phyloP scores from a whole-genome alignment of 2,797 vertebrate species.

The Diplodus sargus region DNA sequence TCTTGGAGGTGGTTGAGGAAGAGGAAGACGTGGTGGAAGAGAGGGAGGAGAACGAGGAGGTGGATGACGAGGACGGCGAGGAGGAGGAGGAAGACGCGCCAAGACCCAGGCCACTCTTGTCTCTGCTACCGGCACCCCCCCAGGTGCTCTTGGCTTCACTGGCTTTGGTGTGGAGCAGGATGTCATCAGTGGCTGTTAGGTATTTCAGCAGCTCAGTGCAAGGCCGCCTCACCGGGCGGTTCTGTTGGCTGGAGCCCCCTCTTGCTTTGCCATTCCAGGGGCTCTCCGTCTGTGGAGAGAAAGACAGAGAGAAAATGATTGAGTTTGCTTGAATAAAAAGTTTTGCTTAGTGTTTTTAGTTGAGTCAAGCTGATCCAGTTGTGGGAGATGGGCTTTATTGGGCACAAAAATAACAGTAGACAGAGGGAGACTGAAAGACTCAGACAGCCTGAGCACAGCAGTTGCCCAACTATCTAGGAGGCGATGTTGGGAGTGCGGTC shows the following conservation, averaged over 20 bases:
- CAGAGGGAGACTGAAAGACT: slow-evolving; percentile 43
- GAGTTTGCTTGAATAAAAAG: slow-evolving; percentile 45
- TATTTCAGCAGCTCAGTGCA: slow-evolving; percentile 99
- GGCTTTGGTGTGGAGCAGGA: slow-evolving; percentile 94
- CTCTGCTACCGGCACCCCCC: slow-evolving; percentile 86
- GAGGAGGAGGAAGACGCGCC: slow-evolving; percentile 83
- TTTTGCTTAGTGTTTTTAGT: slow-evolving; percentile 20
- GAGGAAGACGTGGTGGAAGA: slow-evolving; percentile 83
- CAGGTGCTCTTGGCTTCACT: slow-evolving; percentile 84
- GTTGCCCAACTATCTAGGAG: slow-evolving; percentile 74
- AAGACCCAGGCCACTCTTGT: slow-evolving; percentile 88
- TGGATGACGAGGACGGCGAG: slow-evolving; percentile 85
- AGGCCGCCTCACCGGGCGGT: slow-evolving; percentile 95
- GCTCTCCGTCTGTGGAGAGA: slow-evolving; percentile 90
- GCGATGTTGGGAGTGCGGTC: slow-evolving; percentile 70
- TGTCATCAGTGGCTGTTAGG: slow-evolving; percentile 97
- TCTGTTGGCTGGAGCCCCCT: slow-evolving; percentile 94
- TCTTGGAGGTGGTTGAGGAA: slow-evolving; percentile 92
- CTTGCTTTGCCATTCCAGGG: slow-evolving; percentile 96
- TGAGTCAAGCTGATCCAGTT: slow-evolving; percentile 37
- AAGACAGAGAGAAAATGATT: neutral
- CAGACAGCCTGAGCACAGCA: slow-evolving; percentile 55
- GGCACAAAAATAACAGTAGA: slow-evolving; percentile 55
- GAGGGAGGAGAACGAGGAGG: slow-evolving; percentile 85
- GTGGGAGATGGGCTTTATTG: slow-evolving; percentile 48